Evolutionary conservation across 2,113 vertebrate genomes (phyloP).

Genomic region (Anthoscopus minutus): DNA sequence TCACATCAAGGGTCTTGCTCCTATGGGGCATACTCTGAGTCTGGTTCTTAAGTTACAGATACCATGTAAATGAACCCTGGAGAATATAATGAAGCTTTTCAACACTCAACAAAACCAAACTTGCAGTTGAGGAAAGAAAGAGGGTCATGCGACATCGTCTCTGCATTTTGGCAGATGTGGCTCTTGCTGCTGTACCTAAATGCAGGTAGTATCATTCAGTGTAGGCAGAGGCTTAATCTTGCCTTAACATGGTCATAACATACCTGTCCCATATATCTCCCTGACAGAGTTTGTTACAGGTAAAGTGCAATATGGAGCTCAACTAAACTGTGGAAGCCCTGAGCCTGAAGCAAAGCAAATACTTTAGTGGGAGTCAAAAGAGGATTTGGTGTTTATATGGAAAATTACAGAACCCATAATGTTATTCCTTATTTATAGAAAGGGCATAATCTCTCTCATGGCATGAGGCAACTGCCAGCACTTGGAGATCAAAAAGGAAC

Average conservation of each 20-base stretch:
- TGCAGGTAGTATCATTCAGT: background rate
- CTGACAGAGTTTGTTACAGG: background rate
- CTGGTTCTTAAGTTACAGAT: background rate
- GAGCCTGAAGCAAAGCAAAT: background rate
- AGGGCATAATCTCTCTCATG: background rate
- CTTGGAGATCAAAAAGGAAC: background rate
- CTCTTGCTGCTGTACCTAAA: background rate
- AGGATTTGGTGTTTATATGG: background rate
- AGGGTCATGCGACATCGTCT: background rate
- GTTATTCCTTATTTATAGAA: background rate
- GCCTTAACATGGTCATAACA: background rate
- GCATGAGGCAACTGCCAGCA: background rate
- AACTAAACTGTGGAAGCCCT: background rate
- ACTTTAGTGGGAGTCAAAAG: background rate
- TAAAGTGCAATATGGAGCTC: background rate
- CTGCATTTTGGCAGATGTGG: background rate
- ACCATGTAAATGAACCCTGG: background rate
- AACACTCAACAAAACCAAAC: background rate
- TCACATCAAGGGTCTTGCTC: background rate
- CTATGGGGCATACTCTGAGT: background rate
- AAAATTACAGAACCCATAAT: background rate
- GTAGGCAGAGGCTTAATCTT: fast-evolving
- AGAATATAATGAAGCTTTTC: background rate
- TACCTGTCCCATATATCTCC: background rate
- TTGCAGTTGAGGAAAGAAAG: background rate